These are phyloP conservation scores for Megalurothrips usitatus DNA, from an alignment of 2,888 invertebrate species.

Conservation along the genomic window DNA sequence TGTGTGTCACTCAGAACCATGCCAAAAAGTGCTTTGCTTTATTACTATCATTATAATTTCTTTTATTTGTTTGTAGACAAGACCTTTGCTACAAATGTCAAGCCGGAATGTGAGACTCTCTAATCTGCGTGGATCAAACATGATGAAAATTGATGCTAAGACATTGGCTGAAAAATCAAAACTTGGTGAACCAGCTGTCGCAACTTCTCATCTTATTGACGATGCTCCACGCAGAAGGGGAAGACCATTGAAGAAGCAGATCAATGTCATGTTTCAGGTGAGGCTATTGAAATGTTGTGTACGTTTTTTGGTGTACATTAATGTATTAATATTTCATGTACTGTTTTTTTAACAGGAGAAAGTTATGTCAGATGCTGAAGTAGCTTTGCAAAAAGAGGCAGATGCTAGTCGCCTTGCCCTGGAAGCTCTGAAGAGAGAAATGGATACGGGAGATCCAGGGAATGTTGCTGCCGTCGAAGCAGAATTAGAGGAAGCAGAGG, in stretches of 20 bases:
- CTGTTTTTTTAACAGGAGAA: conserved; percentile 32
- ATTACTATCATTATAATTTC: too few relatives aligned
- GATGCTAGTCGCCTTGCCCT: conserved; percentile 48
- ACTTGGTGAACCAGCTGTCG: conserved; percentile 30
- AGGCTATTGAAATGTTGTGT: background rate
- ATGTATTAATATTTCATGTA: background rate
- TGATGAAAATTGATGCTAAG: conserved; percentile 29
- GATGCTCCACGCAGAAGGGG: conserved; percentile 35
- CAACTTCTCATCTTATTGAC: conserved; percentile 28
- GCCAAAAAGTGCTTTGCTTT: background rate
- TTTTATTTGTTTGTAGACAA: conserved; percentile 28
- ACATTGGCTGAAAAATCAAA: conserved; percentile 28
- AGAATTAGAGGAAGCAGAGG: conserved; percentile 28
- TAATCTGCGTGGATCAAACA: conserved; percentile 18
- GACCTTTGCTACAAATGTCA: conserved; percentile 31
- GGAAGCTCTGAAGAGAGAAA: conserved; percentile 48
- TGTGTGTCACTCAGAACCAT: background rate
- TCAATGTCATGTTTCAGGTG: conserved; percentile 36
- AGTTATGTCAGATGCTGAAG: conserved; percentile 37
- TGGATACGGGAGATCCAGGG: conserved; percentile 46
- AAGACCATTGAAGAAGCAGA: conserved; percentile 36
- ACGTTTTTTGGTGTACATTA: background rate
- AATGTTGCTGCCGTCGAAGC: conserved; percentile 47
- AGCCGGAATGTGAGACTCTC: conserved; percentile 34
- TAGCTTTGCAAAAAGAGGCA: conserved; percentile 37